Base-by-base conservation (phyloP, 2,888 invertebrate genomes). In the Polydrusus pterygomalis region DNA sequence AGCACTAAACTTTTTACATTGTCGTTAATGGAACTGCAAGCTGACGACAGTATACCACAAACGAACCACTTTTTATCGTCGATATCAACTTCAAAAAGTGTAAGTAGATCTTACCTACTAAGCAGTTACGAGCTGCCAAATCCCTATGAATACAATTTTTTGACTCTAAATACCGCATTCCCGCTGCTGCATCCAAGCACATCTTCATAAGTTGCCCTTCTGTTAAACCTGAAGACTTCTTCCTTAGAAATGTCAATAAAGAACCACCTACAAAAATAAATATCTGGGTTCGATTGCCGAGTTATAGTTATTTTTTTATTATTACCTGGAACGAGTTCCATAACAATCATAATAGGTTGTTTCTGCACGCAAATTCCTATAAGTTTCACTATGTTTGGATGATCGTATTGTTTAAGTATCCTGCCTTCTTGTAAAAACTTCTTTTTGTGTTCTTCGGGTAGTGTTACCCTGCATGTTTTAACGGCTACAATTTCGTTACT, bases 331-430 rank as follows among this genome's bases (percentile, higher is more conserved):
- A 98, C 98, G 77, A 97, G 91, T 89, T 99, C 99, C 98, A 99
- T 98, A 40, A 99, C 97, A 84, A 99, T 98, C 97, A 98, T 98
- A 74, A 99, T 97, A 0, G 99, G 99, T 84, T 98, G 97, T 85
- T 97, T 96, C 88, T 98, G 98, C 78, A 98, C 98, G 82, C 98
- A 98, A 82, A 99, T 98, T 34, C 99, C 99, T 82, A 98, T 97
- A 47, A 99, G 92, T 85, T 96, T 93, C 45, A 98, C 98, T 79
- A 98, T 96, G 88, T 98, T 98, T 0, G 97, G 96, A 88, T 98
- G 98, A 87, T 97, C 95, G 87, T 98, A 98, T 87, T 97, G 97
- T 87, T 98, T 97, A 13, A 98, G 90, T 81, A 98, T 98, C 80
- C 98, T 90, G 0, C 98, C 98, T 86, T 98, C 98, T 86, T 97